Evolutionary conservation across 2,113 vertebrate species (phyloP), one percentile per base, ranked within the genome.

Genomic region (Podarcis cretensis): DNA sequence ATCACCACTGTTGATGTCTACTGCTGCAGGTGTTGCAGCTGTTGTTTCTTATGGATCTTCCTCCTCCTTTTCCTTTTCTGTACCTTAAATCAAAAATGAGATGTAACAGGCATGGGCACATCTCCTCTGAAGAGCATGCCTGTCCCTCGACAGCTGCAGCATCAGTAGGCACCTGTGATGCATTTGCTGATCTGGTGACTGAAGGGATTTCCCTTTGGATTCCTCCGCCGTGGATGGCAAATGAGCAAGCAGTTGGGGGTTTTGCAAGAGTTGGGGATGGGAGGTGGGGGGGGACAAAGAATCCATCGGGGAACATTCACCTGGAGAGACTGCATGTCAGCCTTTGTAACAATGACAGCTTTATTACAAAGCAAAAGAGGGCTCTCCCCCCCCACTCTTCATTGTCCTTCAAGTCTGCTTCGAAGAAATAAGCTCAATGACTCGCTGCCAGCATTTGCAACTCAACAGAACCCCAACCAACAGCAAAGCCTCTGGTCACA

Each of bases 181-280:
- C 21, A 32, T 59, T 59, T 23, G 13, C 18, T 69, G 14, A 10
- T 14, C 27, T 69, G 37, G 30, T 35, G 37, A 59, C 30, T 14
- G 82, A 92, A 91, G 66, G 74, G 54, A 32, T 66, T 54, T 25
- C 89, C 21, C 75, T 25, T 54, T 73, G 57, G 80, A 63, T 74
- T 75, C 23, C 66, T 73, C 18, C 63, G 63, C 13, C 27, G 25
- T 3, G 25, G 80, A n/a, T 65, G 13, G 57, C 27, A 83, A 83
- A 88, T 63, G 43, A 71, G 48, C n/a, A 30, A 73, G 43, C 68
- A 37, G 25, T 65, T 66, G 7, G 69, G 68, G 5, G 20, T 2
- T 86, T 59, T 75, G 30, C 54, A 91, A 7, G 57, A 81, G 73
- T 32, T 43, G 54, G 85, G 54, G 5, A 1, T 9, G 25, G 37